phyloP scores from a whole-genome alignment of 2,888 invertebrate genomes.

The Hypomecis punctinalis region DNA sequence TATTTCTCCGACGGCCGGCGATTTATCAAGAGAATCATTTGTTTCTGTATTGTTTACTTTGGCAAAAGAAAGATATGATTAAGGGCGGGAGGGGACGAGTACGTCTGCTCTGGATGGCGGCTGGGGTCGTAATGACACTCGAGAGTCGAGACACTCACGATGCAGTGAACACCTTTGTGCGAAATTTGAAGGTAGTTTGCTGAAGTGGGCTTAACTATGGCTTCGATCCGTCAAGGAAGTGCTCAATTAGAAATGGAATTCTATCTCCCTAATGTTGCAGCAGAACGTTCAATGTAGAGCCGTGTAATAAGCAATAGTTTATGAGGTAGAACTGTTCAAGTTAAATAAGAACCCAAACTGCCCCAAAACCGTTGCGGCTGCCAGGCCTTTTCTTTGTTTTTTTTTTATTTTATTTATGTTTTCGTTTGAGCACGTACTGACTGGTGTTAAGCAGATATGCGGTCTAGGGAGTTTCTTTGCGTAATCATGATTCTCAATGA shows the following conservation, averaged over 20 bases:
- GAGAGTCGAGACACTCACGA: conserved; percentile 35
- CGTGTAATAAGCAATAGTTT: too few species aligned
- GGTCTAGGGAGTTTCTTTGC: too few species aligned
- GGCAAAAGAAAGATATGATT: conserved; percentile 45
- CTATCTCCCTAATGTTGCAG: conserved; percentile 9
- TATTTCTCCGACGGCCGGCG: conserved; percentile 59
- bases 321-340: too few species aligned
- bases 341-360: too few species aligned
- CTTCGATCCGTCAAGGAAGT: conserved; percentile 21
- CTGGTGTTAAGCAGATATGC: too few species aligned
- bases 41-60: conserved; percentile 65
- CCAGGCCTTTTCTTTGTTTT: too few species aligned
- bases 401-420: too few species aligned
- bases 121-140: conserved; percentile 53
- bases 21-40: conserved; percentile 75
- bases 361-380: too few species aligned
- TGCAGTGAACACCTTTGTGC: conserved; percentile 32
- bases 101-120: conserved; percentile 38
- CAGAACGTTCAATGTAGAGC: background rate
- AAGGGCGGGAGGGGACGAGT: conserved; percentile 34
- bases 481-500: too few species aligned
- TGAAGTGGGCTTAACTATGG: conserved; percentile 15
- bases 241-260: conserved; percentile 18
- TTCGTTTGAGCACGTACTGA: too few species aligned
- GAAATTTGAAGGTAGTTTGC: conserved; percentile 15